Percentiles rank a stretch among this genome's conserved stretches.
Conservation (phyloP, 2,797 vertebrate species). For the Garrulus glandarius region DNA sequence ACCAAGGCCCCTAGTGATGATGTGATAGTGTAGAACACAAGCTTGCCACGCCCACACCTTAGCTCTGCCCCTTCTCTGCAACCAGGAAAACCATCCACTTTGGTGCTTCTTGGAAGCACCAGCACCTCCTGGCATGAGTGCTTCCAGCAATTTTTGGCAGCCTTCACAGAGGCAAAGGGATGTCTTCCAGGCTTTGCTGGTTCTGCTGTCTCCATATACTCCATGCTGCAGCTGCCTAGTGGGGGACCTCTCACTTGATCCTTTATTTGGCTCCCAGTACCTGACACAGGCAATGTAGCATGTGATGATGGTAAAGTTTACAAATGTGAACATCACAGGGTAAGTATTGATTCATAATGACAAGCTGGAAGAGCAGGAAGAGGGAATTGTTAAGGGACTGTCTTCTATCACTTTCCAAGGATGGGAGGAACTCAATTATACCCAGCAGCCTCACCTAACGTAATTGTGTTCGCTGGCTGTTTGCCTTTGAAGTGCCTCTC, state of each 20-base stretch:
- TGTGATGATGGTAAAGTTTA: conserved; percentile 2
- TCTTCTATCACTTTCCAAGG: conserved; percentile 60
- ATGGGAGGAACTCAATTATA: conserved; percentile 69
- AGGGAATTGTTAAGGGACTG: conserved; percentile 34
- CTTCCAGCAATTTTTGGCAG: background rate
- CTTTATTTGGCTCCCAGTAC: background rate
- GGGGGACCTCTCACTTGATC: background rate
- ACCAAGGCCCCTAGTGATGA: no score
- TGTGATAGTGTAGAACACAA: background rate
- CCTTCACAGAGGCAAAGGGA: background rate
- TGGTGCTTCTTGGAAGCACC: background rate
- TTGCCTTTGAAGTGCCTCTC: conserved; percentile 61
- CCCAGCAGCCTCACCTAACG: conserved; percentile 57
- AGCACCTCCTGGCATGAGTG: accelerated
- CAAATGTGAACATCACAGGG: conserved; percentile 22
- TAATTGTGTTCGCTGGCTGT: conserved; percentile 53
- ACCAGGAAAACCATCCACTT: background rate
- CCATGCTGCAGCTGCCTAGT: background rate
- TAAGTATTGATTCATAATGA: conserved; percentile 54
- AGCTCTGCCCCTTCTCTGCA: background rate
- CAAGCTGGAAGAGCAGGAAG: conserved; percentile 32
- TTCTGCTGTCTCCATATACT: background rate
- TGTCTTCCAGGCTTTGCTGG: background rate
- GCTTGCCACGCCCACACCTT: background rate
- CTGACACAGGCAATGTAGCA: background rate